Evolutionary conservation across 2,888 invertebrate species (phyloP), one percentile per base, ranked within the genome.

Genomic region (Capitulum mitella): DNA sequence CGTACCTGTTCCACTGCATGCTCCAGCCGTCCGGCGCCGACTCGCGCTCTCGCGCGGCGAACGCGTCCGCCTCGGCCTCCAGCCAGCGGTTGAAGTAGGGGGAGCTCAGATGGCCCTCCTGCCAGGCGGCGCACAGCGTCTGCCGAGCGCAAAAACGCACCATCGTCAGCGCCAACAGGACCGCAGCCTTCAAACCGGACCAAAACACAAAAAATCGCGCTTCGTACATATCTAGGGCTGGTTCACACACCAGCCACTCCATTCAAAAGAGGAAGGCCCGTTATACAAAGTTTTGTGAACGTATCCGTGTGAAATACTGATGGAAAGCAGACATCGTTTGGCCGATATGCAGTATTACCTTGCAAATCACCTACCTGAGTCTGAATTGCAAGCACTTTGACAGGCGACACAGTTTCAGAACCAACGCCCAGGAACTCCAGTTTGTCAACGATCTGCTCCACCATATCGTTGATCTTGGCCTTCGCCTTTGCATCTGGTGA

Each of bases 1-100:
- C 22, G 87, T 91, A 91, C 91, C 91, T 91, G 89, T 91, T 90
- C 91, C 91, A 92, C 84, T 90, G 89, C 85, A 91, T 90, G 83
- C 88, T 88, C 91, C 91, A 91, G 83, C 91, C 91, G 70, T 87
- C 86, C 46, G 91, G 91, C 61, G 90, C 89, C 26, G 90, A 90
- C 81, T 89, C 89, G 84, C 88, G 87, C 85, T 91, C 91, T 83
- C 91, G 87, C 82, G 89, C 88, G 82, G 87, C 87, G 82, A 92
- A 86, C 83, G 90, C 89, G 61, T 87, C 86, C 83, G 88, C 88
- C 10, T 89, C 90, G 79, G 88, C 88, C 79, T 87, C 87, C 83
- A 91, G 85, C 89, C 91, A 90, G 82, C 88, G 87, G 82, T 87
- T 85, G 81, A 91, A 87, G 84, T 91, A 91, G 78, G 85, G 86